phyloP scores from a whole-genome alignment of 2,797 vertebrate genomes.

The Danio tinwini region DNA sequence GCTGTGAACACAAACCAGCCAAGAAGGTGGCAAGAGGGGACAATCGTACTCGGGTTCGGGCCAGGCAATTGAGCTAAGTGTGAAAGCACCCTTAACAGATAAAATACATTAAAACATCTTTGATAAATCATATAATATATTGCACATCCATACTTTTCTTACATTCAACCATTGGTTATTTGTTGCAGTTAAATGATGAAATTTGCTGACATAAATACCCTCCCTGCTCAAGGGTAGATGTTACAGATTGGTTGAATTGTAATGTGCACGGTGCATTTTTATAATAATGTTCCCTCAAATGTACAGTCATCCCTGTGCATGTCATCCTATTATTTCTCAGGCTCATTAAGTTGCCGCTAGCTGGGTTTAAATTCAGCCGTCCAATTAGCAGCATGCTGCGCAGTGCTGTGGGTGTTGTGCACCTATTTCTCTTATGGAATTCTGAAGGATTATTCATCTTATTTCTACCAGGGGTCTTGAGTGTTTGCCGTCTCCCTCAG shows the following conservation, averaged over 20 bases:
- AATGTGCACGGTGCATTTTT: slow-evolving; percentile 56
- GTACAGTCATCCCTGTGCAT: slow-evolving; percentile 70
- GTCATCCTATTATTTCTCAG: slow-evolving; percentile 70
- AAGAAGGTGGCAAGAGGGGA: no score
- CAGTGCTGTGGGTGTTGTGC: slow-evolving; percentile 76
- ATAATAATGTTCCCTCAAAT: slow-evolving; percentile 57
- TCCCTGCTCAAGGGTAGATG: not conserved
- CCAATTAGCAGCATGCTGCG: slow-evolving; percentile 82
- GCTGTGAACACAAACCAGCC: no score
- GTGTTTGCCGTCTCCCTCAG: slow-evolving; percentile 71
- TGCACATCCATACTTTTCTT: not conserved
- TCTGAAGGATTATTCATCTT: slow-evolving; percentile 81
- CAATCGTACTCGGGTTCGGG: no score
- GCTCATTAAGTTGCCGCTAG: slow-evolving; percentile 81
- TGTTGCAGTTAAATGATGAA: not conserved
- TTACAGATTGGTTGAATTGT: slow-evolving; percentile 17
- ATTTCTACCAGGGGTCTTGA: slow-evolving; percentile 77
- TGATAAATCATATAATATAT: not conserved
- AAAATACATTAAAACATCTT: not conserved
- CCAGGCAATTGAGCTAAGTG: no score
- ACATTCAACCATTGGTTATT: slow-evolving; percentile 1
- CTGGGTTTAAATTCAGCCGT: slow-evolving; percentile 78
- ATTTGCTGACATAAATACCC: slow-evolving; percentile 28
- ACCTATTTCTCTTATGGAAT: slow-evolving; percentile 73
- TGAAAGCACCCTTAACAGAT: not conserved